Base-by-base conservation (phyloP, 2,888 invertebrate genomes). In the Oxystoma pomonae region DNA sequence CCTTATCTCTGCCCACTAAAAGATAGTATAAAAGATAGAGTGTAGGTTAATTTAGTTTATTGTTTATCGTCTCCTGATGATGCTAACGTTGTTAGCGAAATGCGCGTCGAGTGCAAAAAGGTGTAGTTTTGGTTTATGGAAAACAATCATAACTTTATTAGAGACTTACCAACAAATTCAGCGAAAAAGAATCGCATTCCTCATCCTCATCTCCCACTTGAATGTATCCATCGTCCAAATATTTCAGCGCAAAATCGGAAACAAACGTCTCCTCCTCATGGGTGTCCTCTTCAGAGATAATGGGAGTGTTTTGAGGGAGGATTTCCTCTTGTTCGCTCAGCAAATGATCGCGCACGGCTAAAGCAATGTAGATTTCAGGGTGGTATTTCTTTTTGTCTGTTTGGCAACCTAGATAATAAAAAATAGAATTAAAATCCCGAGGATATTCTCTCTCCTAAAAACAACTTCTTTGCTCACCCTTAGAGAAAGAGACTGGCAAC, bases 321-420 rank as follows among this genome's bases (percentile, higher is more conserved):
- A 59, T 57, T 2, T 66, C 64, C 20, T 68, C 65, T 70, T 0
- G 72, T 77, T 1, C 78, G 74, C 79, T 81, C 64, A 77, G 79
- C 9, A 79, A 52, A 60, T 86, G 83, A 66, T 87, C 87, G 69
- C 87, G 83, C 19, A 89, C 80, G 0, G 86, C 82, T 19, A 88
- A 78, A 53, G 85, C 83, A 62, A 89, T 76, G 62, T 84, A 79
- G 3, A 89, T 76, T 74, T 88, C 87, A 0, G 89, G 89, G 67
- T 85, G 85, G 63, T 83, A 82, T 51, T 72, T 73, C 21, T 73
- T 71, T 59, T 73, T 75, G 60, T 74, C 73, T 5, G 70, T 67
- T 51, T 75, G 74, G 49, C 74, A 83, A 2, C 68, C 67, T 35
- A 12, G 12, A 35, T n/a, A n/a, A n/a, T n/a, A n/a, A n/a, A n/a